Conservation (phyloP, 1,140 invertebrate genomes). For the Zaprionus ornatus region DNA sequence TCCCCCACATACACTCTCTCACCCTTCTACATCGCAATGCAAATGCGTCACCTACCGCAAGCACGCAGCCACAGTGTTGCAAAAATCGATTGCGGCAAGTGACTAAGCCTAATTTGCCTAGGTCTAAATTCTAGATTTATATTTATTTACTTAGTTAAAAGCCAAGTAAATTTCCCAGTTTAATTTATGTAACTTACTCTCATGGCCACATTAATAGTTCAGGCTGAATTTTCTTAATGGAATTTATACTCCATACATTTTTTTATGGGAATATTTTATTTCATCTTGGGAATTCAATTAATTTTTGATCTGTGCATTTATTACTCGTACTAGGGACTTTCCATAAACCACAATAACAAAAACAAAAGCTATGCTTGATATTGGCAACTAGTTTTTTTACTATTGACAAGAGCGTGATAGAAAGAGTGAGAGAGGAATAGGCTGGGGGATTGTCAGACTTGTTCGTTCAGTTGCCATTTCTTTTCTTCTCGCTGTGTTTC, state of each 20-base stretch:
- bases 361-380: slow-evolving; percentile 40
- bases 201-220: too few species aligned
- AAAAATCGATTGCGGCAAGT: slow-evolving; percentile 36
- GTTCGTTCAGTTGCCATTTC: slow-evolving; percentile 41
- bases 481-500: slow-evolving; percentile 15
- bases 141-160: not conserved
- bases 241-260: too few species aligned
- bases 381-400: slow-evolving; percentile 71
- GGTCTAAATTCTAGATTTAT: not conserved
- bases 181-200: too few species aligned
- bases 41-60: slow-evolving; percentile 25
- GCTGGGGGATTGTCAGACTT: slow-evolving; percentile 9
- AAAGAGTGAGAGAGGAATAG: not conserved
- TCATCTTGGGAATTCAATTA: not conserved
- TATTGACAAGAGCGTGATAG: slow-evolving; percentile 28
- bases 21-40: not conserved
- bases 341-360: slow-evolving; percentile 6
- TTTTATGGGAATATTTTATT: too few species aligned
- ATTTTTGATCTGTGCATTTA: not conserved
- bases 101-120: not conserved
- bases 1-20: too few species aligned
- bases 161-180: too few species aligned
- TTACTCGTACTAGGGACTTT: too few species aligned
- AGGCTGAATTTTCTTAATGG: too few species aligned
- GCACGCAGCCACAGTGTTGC: slow-evolving; percentile 46